Base-by-base conservation (phyloP, 2,888 invertebrate species). In the Heliconius hortense region DNA sequence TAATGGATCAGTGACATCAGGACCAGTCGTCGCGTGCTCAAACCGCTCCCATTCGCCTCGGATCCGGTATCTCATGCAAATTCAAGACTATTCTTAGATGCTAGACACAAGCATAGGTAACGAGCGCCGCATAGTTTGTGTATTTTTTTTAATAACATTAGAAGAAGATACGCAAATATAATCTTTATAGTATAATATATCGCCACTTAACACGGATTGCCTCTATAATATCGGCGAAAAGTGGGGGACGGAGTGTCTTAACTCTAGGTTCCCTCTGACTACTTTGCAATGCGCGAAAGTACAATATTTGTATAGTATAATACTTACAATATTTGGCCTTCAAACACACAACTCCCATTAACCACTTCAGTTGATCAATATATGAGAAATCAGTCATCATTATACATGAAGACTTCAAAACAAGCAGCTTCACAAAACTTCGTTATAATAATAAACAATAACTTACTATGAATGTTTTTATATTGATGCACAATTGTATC, bases 31-130 rank as follows among this genome's bases (percentile, higher is more conserved):
- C 73, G 74, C 75, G 76, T 72, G 78, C 60, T 62, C 53, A 64
- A 68, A 76, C 76, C 78, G 78, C 78, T 75, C 76, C 75, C 76
- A 78, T 75, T 78, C 78, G 75, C 66, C 60, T 70, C 72, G 24
- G 74, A 78, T 79, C 79, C 78, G 79, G 78, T 74, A 73, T 77
- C 74, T 62, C 70, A 76, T 73, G 76, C 76, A 76, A 78, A 78
- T 74, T 70, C 75, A 75, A 66, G 66, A 59, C 78, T 78, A 78
- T 78, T 78, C 74, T 76, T 78, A 78, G 78, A 74, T 26, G 59
- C 76, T 72, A 74, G 70, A 72, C 39, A 60, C 43, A 43, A 43
- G n/a, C 35, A 69, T 69, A 69, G 60, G 39, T 26, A 43, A 39
- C 26, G 39, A 60, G 59, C 5, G 60, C 35, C 69, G 69, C 21